Evolutionary conservation across 2,113 vertebrate species (phyloP).

Genomic region (Philantomba maxwellii): DNA sequence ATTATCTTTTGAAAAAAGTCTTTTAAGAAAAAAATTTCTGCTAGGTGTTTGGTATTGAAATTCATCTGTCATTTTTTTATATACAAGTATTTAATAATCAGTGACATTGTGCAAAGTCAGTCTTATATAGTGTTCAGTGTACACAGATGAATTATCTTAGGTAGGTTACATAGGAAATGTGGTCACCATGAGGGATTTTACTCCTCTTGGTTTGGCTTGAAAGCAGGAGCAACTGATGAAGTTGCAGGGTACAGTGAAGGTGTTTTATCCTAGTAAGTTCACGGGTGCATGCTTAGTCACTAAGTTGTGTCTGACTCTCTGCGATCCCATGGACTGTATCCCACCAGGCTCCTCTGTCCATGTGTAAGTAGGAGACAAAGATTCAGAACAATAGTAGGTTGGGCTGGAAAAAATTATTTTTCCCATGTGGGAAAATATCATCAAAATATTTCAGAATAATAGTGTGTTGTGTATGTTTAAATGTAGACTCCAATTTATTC

Average conservation of each 20-base stretch:
- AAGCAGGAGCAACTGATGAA: neutral
- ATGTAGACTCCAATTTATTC: neutral
- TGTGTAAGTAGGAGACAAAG: neutral
- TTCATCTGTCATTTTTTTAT: neutral
- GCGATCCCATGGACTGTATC: neutral
- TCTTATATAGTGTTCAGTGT: neutral
- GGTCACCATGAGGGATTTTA: neutral
- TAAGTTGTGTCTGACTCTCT: neutral
- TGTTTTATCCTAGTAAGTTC: neutral
- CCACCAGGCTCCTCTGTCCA: neutral
- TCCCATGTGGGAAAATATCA: neutral
- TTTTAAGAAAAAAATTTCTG: neutral
- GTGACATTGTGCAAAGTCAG: neutral
- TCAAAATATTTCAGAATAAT: neutral
- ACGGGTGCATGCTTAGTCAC: neutral
- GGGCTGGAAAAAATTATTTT: neutral
- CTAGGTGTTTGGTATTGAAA: neutral
- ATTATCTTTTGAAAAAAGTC: neutral
- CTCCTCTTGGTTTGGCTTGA: neutral
- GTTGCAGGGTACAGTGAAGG: neutral
- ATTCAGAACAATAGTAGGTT: neutral
- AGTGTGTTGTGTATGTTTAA: neutral
- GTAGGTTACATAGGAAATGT: neutral
- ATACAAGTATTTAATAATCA: neutral
- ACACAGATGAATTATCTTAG: neutral